phyloP scores from a whole-genome alignment of 2,888 invertebrate genomes.

The Dione vanillae region DNA sequence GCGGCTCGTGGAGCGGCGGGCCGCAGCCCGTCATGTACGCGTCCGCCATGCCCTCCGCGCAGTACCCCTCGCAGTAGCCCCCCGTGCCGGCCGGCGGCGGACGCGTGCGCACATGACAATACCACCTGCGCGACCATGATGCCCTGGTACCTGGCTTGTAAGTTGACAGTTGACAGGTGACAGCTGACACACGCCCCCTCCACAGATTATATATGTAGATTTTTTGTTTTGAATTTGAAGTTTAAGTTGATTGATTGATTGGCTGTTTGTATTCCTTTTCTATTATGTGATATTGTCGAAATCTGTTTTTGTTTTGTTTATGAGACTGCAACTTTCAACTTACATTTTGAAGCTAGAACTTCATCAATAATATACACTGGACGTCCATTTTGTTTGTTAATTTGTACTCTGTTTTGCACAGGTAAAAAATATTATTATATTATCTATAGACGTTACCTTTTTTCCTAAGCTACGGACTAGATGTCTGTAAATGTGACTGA shows the following conservation, averaged over 20 bases:
- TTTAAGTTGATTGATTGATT: background rate
- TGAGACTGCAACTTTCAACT: slow-evolving; percentile 4
- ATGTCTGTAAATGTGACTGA: slow-evolving; percentile 6
- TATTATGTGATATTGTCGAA: background rate
- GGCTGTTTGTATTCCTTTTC: background rate
- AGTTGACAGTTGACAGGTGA: slow-evolving; percentile 2
- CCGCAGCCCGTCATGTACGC: slow-evolving; percentile 88
- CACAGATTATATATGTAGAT: background rate
- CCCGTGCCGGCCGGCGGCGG: slow-evolving; percentile 42
- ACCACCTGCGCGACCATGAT: background rate
- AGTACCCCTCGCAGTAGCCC: slow-evolving; percentile 93
- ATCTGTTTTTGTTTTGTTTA: background rate
- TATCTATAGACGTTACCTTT: slow-evolving; percentile 2
- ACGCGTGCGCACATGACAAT: slow-evolving; percentile 22
- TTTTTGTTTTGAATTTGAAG: background rate
- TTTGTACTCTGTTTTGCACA: slow-evolving; percentile 13
- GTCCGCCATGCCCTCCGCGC: slow-evolving; percentile 91
- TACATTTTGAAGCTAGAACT: slow-evolving; percentile 10
- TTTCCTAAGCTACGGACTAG: background rate
- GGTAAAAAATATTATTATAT: slow-evolving; percentile 15
- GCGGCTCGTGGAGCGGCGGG: slow-evolving; percentile 81
- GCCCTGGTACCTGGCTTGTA: slow-evolving; percentile 13
- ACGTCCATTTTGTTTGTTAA: slow-evolving; percentile 14
- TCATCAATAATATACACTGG: slow-evolving; percentile 6
- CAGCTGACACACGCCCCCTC: background rate